Evolutionary conservation across 1,140 invertebrate species (phyloP), one percentile per base, ranked within the genome.

Genomic region (Micrasema minimum): DNA sequence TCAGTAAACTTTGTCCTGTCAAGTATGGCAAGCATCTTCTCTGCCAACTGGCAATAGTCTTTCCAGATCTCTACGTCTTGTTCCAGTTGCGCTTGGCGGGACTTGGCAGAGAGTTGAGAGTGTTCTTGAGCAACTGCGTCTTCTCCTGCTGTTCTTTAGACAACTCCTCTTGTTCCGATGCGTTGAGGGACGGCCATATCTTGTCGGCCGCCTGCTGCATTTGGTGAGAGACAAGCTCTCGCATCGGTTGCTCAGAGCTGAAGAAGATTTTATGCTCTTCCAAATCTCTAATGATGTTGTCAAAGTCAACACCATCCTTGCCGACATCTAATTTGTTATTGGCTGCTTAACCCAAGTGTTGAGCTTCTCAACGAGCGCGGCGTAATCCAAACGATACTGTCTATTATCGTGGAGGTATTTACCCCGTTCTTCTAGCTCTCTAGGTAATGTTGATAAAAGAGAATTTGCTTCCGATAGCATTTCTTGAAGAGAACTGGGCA

Each of bases 231-330:
- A 95, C 90, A 50, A 95, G 81, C 77, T 94, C 92, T 20, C 90
- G 88, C 75, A 94, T 92, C 37, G 88, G 87, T 0, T 88, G 83
- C 78, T 95, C 92, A 45, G 89, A 91, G 73, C 90, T 91, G 77
- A 95, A 94, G 85, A 93, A 95, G 22, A 89, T 88, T 81, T 94
- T 93, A 77, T 96, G 93, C 75, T 96, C 92, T 78, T 94, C 91
- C 10, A 97, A 83, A 77, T 96, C 93, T 7, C 88, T 85, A 20
- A 91, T 83, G 4, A 96, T 90, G 74, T 93, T 95, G 75, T 94
- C 91, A 79, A 95, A 96, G 79, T 97, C 93, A 20, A 95, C 90
- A 41, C 94, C 95, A 72, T 92, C 90, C 77, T 93, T 92, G 68
- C 91, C 89, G 74, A 90, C 90, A 71, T 91, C 87, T 6, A 97